A percentile compares a stretch with the other conserved stretches of the same genome.
phyloP scores from a whole-genome alignment of 2,888 invertebrate genomes.

The Trisateles emortualis region DNA sequence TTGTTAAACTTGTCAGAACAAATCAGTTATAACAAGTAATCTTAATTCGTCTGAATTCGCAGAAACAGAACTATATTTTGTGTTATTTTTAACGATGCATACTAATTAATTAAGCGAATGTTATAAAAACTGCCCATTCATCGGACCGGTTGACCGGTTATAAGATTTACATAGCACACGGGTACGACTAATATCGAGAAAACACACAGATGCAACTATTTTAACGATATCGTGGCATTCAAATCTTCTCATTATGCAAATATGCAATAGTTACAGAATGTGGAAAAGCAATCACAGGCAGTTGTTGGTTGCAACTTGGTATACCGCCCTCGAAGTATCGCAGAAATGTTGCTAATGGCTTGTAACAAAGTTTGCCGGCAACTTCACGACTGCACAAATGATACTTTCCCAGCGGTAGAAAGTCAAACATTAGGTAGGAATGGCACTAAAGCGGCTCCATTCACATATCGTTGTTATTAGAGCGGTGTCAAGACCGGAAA shows the following conservation, averaged over 20 bases:
- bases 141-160: constrained; percentile 49
- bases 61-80: constrained; percentile 54
- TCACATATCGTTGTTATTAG: constrained; percentile 75
- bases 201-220: constrained; percentile 35
- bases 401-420: constrained; percentile 82
- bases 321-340: constrained; percentile 60
- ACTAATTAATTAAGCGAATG: constrained; percentile 53
- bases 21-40: constrained; percentile 43
- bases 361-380: constrained; percentile 67
- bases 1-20: constrained; percentile 53
- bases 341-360: constrained; percentile 72
- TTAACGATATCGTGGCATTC: constrained; percentile 45
- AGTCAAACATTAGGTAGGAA: constrained; percentile 78
- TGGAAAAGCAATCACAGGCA: constrained; percentile 53
- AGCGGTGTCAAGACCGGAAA: constrained; percentile 74
- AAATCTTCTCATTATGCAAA: constrained; percentile 59
- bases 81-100: constrained; percentile 56
- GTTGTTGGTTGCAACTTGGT: constrained; percentile 44
- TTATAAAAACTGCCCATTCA: constrained; percentile 56
- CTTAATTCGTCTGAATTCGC: constrained; percentile 41
- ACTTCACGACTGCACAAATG: constrained; percentile 68
- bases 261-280: constrained; percentile 57
- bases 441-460: constrained; percentile 68
- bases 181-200: constrained; percentile 34
- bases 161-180: constrained; percentile 43